phyloP scores from a whole-genome alignment of 2,888 invertebrate genomes.

The Sipha maydis region DNA sequence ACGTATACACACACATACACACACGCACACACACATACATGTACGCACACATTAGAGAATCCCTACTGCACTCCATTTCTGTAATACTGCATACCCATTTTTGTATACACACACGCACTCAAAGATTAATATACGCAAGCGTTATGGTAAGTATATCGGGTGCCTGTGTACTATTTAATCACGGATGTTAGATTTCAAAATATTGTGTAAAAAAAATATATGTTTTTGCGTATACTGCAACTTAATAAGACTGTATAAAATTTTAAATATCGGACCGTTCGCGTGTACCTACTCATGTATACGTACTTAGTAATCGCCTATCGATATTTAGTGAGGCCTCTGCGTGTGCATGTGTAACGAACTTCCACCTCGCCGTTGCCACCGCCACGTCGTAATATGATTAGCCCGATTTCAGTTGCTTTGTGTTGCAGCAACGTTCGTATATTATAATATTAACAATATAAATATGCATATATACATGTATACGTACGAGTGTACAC shows the following conservation, averaged over 20 bases:
- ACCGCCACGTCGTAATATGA: conserved; percentile 7
- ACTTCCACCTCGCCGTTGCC: background rate
- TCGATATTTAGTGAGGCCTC: background rate
- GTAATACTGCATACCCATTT: background rate
- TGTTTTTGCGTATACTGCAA: background rate
- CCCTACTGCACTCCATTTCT: background rate
- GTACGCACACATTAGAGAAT: background rate
- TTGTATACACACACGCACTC: background rate
- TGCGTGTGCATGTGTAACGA: background rate
- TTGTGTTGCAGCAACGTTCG: conserved; percentile 5
- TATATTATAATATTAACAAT: background rate
- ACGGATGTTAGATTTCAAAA: background rate
- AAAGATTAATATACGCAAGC: background rate
- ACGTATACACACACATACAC: background rate
- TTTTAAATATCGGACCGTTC: no score
- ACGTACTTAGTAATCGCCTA: background rate
- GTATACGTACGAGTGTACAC: background rate
- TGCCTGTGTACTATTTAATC: background rate
- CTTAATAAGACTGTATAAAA: background rate
- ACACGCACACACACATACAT: background rate
- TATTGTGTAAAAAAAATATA: background rate
- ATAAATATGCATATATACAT: background rate
- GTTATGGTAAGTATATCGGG: background rate
- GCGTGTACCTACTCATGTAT: no score
- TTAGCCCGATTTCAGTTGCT: conserved; percentile 23